Base-by-base conservation (phyloP, 2,888 invertebrate species). In the Caenorhabditis imperialis region DNA sequence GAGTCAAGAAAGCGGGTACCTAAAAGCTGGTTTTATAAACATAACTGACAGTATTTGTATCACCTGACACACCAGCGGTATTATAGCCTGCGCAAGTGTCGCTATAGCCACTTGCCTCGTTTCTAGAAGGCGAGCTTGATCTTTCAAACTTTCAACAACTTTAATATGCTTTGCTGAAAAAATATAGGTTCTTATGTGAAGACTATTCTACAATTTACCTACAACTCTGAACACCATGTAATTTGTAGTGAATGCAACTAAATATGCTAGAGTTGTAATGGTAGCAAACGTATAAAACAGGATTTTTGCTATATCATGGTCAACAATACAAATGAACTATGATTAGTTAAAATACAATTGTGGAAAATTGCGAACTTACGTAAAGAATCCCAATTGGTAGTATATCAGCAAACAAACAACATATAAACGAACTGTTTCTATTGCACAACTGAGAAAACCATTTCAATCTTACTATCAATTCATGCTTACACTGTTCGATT, bases 71-170 rank as follows among this genome's bases (percentile, higher is more conserved):
- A 84, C 71, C 3, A 84, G 60, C 1, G 84, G 84, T 1, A 84
- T 78, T 0, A 84, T 57, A 2, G 84, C 84, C 42, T 84, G 84
- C 5, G 80, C 82, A n/a, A 84, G 60, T 1, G 84, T 84, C 3
- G 84, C 84, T 14, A 84, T 54, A 8, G 84, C 84, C n/a, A 84
- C 79, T 69, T 84, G 84, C n/a, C 81, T 55, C 0, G 84, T 84
- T 60, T 84, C 84, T 12, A 84, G 47, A 27, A 84, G 54, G 18
- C 83, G 38, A 8, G 79, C 77, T 20, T 81, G 72, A 58, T 84
- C 84, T 33, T 77, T 72, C 10, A 84, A 53, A 48, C 78, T 84
- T 33, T 83, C 78, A 1, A 84, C 84, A 18, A 84, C 81, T 23
- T 51, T 53, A 16, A 84, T 83, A 57, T 84, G 84, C n/a, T 74